Evolutionary conservation across 2,113 vertebrate species (phyloP).

Genomic region (Mixornis gularis): DNA sequence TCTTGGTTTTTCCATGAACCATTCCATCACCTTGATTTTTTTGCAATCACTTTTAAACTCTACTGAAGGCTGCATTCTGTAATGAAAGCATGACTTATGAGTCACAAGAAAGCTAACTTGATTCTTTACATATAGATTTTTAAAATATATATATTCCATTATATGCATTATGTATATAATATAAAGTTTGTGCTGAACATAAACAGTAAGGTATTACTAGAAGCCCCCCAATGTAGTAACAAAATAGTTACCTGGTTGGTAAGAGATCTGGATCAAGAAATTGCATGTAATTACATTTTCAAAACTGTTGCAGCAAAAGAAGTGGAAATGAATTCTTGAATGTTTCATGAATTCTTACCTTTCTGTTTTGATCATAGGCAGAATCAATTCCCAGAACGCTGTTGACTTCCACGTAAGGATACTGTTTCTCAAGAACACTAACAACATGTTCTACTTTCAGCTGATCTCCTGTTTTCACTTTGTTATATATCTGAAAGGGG

Average conservation of each 20-base stretch:
- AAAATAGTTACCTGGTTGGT: background rate
- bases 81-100: background rate
- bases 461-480: constrained; percentile 77
- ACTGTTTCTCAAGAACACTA: constrained; percentile 87
- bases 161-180: background rate
- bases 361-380: constrained; percentile 88
- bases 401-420: constrained; percentile 87
- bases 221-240: background rate
- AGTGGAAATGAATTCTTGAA: no score
- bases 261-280: background rate
- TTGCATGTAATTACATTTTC: background rate
- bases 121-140: background rate
- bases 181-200: background rate
- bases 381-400: constrained; percentile 90
- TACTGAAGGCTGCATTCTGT: background rate
- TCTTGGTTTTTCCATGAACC: background rate
- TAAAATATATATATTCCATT: rapidly evolving
- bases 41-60: background rate
- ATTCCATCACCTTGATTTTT: background rate
- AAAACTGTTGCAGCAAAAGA: background rate
- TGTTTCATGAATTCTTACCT: constrained; percentile 74
- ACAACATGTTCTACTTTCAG: constrained; percentile 88
- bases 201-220: background rate
- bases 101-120: background rate
- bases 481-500: constrained; percentile 84